These are phyloP conservation scores for Brachirus orientalis DNA, from an alignment of 2,113 vertebrate species.

Conservation along the genomic window DNA sequence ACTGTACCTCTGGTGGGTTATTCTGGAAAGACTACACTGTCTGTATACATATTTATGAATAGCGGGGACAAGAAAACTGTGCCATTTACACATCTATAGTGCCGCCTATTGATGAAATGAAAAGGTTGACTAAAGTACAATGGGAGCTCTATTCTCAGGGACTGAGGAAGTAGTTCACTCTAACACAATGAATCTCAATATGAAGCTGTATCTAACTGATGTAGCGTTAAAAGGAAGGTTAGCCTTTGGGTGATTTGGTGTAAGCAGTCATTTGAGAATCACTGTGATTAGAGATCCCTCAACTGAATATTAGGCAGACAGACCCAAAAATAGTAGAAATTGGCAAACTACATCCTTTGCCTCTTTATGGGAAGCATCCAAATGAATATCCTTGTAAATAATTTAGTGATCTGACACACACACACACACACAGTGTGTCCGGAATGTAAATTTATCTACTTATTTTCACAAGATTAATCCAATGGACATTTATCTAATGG, in stretches of 20 bases:
- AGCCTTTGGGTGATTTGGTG: slow-evolving; percentile 6
- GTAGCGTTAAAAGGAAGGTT: slow-evolving; percentile 1
- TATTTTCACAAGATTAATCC: slow-evolving; percentile 44
- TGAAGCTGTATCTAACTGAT: slow-evolving; percentile 13
- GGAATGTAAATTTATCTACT: slow-evolving; percentile 37
- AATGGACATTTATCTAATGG: slow-evolving; percentile 54
- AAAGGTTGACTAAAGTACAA: slow-evolving; percentile 47
- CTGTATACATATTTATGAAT: slow-evolving; percentile 25
- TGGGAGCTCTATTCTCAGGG: slow-evolving; percentile 48
- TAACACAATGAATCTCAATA: slow-evolving; percentile 73
- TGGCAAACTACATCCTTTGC: slow-evolving; percentile 1
- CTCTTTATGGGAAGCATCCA: not conserved
- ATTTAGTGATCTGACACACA: slow-evolving; percentile 18
- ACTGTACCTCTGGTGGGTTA: slow-evolving; percentile 36
- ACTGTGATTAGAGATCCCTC: slow-evolving; percentile 68
- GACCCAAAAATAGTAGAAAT: slow-evolving; percentile 70
- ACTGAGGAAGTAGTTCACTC: slow-evolving; percentile 51
- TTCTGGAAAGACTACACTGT: slow-evolving; percentile 29
- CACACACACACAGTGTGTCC: slow-evolving; percentile 9
- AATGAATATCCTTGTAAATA: slow-evolving; percentile 12
- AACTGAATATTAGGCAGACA: slow-evolving; percentile 68
- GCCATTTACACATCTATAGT: slow-evolving; percentile 8
- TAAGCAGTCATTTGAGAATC: slow-evolving; percentile 68
- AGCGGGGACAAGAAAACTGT: slow-evolving; percentile 14
- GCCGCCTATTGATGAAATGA: slow-evolving; percentile 41